Percentiles rank a stretch among this genome's conserved stretches.
Conservation (phyloP, 2,113 vertebrate genomes). For the Antechinus stuartii region DNA sequence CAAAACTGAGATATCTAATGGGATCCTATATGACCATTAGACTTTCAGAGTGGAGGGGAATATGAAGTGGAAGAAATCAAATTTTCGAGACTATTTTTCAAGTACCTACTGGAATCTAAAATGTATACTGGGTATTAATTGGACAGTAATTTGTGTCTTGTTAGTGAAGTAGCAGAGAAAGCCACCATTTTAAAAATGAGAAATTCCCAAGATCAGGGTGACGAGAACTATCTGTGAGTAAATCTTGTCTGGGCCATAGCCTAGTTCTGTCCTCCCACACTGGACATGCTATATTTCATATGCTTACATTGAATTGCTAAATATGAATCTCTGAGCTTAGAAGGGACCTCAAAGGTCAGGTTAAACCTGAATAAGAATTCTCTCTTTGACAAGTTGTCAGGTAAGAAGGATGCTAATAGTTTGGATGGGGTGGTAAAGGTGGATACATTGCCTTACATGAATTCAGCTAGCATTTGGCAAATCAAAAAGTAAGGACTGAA, state of each 20-base stretch:
- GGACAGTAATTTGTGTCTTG: not conserved
- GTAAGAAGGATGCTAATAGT: not conserved
- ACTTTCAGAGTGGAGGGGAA: not conserved
- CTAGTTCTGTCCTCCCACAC: not conserved
- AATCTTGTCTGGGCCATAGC: not conserved
- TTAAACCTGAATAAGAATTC: not conserved
- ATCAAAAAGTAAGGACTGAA: slow-evolving; percentile 16
- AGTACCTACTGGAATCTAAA: not conserved
- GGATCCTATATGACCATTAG: not conserved
- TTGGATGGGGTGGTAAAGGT: slow-evolving; percentile 21
- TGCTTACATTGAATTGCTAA: not conserved
- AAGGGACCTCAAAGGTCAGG: not conserved
- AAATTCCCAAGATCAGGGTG: not conserved
- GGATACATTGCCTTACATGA: not conserved
- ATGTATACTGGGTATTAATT: not conserved
- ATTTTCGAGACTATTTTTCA: slow-evolving; percentile 6
- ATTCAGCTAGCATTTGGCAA: slow-evolving; percentile 18
- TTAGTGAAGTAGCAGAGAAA: not conserved
- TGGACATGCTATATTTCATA: not conserved
- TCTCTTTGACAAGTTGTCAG: not conserved
- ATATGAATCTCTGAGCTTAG: not conserved
- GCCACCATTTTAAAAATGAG: not conserved
- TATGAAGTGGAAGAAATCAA: slow-evolving; percentile 1
- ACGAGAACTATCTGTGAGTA: not conserved
- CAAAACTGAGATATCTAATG: slow-evolving; percentile 17